Percentiles rank a stretch among this genome's conserved stretches.
Conservation (phyloP, 2,888 invertebrate species). For the Acanthopleura granulata region DNA sequence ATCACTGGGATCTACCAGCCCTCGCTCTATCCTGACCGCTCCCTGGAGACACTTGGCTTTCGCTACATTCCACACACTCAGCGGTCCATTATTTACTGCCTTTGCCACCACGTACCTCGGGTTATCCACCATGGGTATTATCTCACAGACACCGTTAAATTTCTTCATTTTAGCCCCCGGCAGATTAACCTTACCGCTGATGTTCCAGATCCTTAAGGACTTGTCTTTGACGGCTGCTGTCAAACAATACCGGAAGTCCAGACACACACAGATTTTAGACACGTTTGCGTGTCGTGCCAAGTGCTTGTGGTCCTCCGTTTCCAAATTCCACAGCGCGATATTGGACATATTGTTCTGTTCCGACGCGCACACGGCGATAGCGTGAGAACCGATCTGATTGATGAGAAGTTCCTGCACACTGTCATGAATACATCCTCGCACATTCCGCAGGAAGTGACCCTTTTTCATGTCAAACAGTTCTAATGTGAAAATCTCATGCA, state of each 20-base stretch:
- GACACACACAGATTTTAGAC: conserved; percentile 54
- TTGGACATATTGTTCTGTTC: conserved; percentile 56
- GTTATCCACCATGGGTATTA: conserved; percentile 57
- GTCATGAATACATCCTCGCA: conserved; percentile 64
- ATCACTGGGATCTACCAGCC: conserved; percentile 57
- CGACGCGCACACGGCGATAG: conserved; percentile 56
- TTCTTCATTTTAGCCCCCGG: conserved; percentile 57
- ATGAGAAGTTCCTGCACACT: conserved; percentile 51
- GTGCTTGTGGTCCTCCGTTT: conserved; percentile 69
- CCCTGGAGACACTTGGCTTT: conserved; percentile 55
- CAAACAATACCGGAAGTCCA: conserved; percentile 59
- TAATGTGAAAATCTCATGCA: conserved; percentile 58
- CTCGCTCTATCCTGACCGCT: conserved; percentile 59
- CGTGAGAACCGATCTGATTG: conserved; percentile 62
- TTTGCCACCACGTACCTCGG: conserved; percentile 61
- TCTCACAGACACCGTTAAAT: conserved; percentile 52
- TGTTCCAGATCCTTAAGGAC: conserved; percentile 62
- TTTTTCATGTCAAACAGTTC: conserved; percentile 63
- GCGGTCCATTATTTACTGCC: conserved; percentile 60
- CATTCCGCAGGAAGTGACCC: conserved; percentile 55
- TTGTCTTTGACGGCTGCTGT: conserved; percentile 59
- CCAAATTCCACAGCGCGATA: conserved; percentile 66
- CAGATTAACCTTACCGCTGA: conserved; percentile 56
- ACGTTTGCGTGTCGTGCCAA: conserved; percentile 60
- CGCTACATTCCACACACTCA: conserved; percentile 64